These are phyloP conservation scores for Limnephilus rhombicus DNA, from an alignment of 2,888 invertebrate species.

Conservation along the genomic window DNA sequence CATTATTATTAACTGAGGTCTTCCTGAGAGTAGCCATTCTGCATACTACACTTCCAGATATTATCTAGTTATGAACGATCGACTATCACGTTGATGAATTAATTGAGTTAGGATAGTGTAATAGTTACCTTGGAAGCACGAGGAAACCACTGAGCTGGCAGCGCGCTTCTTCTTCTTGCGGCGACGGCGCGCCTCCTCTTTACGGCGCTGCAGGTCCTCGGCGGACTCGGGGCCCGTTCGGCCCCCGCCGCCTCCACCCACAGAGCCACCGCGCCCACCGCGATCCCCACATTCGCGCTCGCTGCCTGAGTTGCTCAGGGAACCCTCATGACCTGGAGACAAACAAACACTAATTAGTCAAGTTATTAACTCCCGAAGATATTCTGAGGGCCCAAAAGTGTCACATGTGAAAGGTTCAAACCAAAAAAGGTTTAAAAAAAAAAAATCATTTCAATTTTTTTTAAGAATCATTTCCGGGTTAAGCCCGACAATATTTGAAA, in stretches of 20 bases:
- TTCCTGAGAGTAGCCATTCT: background rate
- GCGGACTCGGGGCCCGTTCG: conserved; percentile 80
- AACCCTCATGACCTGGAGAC: conserved; percentile 73
- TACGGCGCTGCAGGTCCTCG: conserved; percentile 85
- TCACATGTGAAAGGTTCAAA: no score
- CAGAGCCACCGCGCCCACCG: conserved; percentile 77
- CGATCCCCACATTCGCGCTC: conserved; percentile 73
- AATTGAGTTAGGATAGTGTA: no score
- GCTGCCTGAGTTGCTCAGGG: conserved; percentile 78
- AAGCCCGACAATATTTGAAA: no score
- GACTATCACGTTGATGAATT: no score
- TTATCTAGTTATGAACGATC: background rate
- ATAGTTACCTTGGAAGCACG: conserved; percentile 90
- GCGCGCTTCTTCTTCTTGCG: conserved; percentile 94
- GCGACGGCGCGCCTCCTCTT: conserved; percentile 92
- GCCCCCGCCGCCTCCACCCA: conserved; percentile 77
- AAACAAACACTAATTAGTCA: background rate
- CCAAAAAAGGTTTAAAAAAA: no score
- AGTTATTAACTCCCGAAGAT: no score
- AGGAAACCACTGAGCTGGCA: conserved; percentile 91
- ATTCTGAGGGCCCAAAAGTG: no score
- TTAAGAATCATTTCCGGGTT: no score
- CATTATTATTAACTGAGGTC: background rate
- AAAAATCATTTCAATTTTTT: no score
- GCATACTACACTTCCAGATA: background rate